Evolutionary conservation across 2,113 vertebrate species (phyloP).

Genomic region (Saguinus midas): DNA sequence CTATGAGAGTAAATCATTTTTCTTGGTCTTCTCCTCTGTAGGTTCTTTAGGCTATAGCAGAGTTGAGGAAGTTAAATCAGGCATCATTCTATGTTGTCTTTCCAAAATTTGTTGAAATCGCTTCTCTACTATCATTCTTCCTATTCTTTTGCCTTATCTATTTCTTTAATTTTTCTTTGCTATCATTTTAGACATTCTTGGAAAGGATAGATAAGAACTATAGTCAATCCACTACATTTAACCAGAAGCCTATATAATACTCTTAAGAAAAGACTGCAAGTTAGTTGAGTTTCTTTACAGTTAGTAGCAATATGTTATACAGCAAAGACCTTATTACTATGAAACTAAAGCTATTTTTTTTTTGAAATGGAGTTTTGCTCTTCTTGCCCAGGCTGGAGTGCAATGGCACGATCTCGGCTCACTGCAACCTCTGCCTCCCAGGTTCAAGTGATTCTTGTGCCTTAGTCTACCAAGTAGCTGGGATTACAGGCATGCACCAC

Average conservation of each 20-base stretch:
- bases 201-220: background rate
- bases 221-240: background rate
- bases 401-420: no score
- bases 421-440: no score
- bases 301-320: background rate
- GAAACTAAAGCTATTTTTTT: background rate
- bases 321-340: background rate
- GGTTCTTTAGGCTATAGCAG: background rate
- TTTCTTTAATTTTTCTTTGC: background rate
- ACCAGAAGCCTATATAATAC: background rate
- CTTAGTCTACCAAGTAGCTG: no score
- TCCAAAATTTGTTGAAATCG: background rate
- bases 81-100: background rate
- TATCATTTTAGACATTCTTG: background rate
- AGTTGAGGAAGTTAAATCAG: background rate
- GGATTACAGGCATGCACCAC: no score
- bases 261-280: background rate
- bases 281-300: background rate
- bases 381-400: no score
- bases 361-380: no score
- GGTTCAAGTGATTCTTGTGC: no score
- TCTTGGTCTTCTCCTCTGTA: background rate
- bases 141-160: background rate
- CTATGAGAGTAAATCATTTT: background rate
- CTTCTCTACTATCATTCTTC: background rate